Base-by-base conservation (phyloP, 1,140 invertebrate species). In the Piezodorus guildinii region DNA sequence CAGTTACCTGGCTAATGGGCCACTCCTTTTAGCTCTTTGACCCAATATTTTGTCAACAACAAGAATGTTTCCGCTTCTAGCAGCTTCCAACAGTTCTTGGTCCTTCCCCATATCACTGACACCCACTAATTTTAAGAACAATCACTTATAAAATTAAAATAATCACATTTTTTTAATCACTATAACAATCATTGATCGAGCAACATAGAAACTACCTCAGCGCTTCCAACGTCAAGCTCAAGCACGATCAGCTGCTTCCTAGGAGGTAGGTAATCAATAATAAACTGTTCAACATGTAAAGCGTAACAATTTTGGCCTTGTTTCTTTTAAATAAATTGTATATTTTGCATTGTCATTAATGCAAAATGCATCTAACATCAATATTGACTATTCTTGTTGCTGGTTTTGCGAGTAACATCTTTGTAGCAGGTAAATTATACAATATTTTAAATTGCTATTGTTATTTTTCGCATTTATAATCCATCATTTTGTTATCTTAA, bases 61-160 rank as follows among this genome's bases (percentile, higher is more conserved):
- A 65, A 81, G 78, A 70, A 87, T 81, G 77, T 95, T 92, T 73
- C 93, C 94, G 77, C 85, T 91, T 71, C 93, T 84, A 68, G 92
- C 91, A 71, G 92, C 94, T 74, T 96, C 92, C 74, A 97, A 82
- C 76, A 97, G 83, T 78, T 96, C 93, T 76, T 94, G 90, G 76
- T 96, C 93, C 79, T 94, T 94, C 73, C 92, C 93, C 91, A 97
- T 92, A 77, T 77, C 78, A 79, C 80, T 73, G 72, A 72, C 71
- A 69, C 73, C 72, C 73, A 75, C 21, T 43, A 58, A 63, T 16
- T 56, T 23, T 23, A 23, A 23, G 19, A 56, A 21, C 15, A 56
- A 25, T 56, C 30, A 44, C 39, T 17, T 9, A 16, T 43, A 44
- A 60, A 44, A 30, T 39, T 73, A 71, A 74, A 74, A 39, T 60